Percentiles rank a stretch among this genome's conserved stretches.
phyloP scores from a whole-genome alignment of 1,140 invertebrate genomes.

The Protaetia brevitarsis region DNA sequence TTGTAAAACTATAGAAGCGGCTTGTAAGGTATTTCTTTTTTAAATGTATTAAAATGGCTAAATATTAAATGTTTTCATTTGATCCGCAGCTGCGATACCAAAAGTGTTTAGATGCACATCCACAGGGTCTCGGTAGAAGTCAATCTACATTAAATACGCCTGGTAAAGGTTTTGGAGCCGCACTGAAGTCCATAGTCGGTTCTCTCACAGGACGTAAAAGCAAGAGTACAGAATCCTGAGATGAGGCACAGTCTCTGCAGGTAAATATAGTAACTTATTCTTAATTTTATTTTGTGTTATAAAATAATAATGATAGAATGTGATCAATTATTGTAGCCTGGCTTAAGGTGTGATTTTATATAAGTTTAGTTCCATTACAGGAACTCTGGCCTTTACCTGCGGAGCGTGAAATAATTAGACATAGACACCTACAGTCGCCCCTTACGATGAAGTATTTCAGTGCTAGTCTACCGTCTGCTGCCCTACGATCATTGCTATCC shows the following conservation, averaged over 20 bases:
- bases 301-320: too few species aligned
- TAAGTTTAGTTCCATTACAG: constrained; percentile 42
- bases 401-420: constrained; percentile 64
- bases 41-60: not conserved
- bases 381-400: constrained; percentile 62
- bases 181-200: constrained; percentile 72
- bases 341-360: constrained; percentile 12
- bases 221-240: constrained; percentile 70
- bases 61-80: constrained; percentile 26
- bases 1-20: constrained; percentile 96
- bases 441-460: constrained; percentile 56
- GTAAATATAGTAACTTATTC: constrained; percentile 42
- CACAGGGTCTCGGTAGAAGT: constrained; percentile 59
- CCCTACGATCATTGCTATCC: constrained; percentile 59
- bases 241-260: constrained; percentile 65
- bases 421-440: constrained; percentile 64
- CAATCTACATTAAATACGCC: constrained; percentile 43
- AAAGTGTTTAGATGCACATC: constrained; percentile 92
- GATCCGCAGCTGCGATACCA: constrained; percentile 82
- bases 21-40: constrained; percentile 88
- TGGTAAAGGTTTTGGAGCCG: constrained; percentile 61
- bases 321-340: not conserved
- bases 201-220: constrained; percentile 69
- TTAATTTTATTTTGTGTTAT: too few species aligned
- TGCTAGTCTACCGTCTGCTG: constrained; percentile 47